Conservation (phyloP, 2,113 vertebrate species). For the Uria lomvia region DNA sequence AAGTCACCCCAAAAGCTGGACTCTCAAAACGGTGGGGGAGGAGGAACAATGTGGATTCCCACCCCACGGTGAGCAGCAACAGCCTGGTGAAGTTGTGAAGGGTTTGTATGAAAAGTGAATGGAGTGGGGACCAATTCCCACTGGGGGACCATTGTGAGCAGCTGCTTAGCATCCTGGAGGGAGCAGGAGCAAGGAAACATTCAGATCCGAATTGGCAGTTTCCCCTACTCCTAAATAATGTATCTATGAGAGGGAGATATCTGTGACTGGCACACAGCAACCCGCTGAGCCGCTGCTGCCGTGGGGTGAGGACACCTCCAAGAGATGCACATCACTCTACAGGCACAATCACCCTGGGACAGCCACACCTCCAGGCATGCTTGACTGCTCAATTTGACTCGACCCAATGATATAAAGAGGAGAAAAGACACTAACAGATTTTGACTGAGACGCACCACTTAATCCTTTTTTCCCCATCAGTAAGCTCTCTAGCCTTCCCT, state of each 20-base stretch:
- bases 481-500: constrained; percentile 46
- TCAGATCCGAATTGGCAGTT: background rate
- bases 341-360: background rate
- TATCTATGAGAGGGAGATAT: background rate
- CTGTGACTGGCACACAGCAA: background rate
- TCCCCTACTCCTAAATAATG: background rate
- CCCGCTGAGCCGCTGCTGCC: background rate
- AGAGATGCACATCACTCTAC: background rate
- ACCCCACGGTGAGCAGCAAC: background rate
- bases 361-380: constrained; percentile 44
- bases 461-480: constrained; percentile 61
- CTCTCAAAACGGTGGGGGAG: background rate
- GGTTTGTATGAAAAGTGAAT: background rate
- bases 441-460: constrained; percentile 50
- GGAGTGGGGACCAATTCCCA: background rate
- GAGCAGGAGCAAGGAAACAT: background rate
- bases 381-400: constrained; percentile 56
- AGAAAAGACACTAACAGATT: constrained; percentile 54
- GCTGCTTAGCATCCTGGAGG: background rate
- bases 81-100: background rate
- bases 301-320: background rate
- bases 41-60: background rate
- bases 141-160: background rate
- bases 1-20: background rate
- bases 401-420: constrained; percentile 21